These are phyloP conservation scores for Hypotaenidia okinawae DNA, from an alignment of 2,797 vertebrate genomes.

Conservation along the genomic window DNA sequence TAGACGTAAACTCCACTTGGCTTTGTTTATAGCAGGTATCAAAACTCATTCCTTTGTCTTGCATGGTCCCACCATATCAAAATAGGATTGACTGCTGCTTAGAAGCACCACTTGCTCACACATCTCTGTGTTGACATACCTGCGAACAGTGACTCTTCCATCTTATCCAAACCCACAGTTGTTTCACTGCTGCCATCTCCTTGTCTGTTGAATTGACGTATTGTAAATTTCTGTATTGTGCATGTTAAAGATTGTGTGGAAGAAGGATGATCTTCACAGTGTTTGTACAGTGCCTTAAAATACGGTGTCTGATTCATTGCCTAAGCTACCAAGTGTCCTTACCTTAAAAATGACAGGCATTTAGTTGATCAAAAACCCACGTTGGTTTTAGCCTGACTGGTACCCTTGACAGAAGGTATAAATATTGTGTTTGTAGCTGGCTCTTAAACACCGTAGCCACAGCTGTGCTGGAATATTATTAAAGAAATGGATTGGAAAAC, in stretches of 20 bases:
- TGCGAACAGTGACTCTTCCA: background rate
- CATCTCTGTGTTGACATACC: background rate
- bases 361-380: background rate
- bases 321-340: background rate
- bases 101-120: background rate
- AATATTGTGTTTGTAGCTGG: background rate
- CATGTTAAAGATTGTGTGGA: background rate
- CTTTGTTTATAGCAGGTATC: background rate
- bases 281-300: background rate
- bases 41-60: background rate
- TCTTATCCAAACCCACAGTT: background rate
- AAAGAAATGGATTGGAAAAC: background rate
- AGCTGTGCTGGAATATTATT: background rate
- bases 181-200: background rate
- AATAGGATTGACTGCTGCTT: background rate
- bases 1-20: background rate
- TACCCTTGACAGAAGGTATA: background rate
- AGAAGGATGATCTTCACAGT: background rate
- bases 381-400: background rate
- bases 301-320: background rate
- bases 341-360: background rate
- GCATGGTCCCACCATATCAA: background rate
- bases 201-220: background rate
- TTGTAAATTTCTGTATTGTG: background rate
- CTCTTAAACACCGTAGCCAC: background rate